Base-by-base conservation (phyloP, 2,113 vertebrate genomes). In the Nipponia nippon region DNA sequence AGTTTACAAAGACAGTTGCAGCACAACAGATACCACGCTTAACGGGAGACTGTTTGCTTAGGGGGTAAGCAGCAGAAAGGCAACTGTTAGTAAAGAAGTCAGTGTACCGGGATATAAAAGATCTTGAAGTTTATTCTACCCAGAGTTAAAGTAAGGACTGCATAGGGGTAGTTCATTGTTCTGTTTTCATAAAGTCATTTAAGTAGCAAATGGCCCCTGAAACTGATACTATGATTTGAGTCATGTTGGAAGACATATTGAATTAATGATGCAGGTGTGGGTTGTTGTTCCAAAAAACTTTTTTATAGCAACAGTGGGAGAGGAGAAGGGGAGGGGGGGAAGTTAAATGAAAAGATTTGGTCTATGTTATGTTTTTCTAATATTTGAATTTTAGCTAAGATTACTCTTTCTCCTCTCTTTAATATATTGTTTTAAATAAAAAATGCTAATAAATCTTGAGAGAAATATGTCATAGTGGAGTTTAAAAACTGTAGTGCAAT, bases 381-480 rank as follows among this genome's bases (percentile, higher is more conserved):
- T 98, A 98, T 97, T 96, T 97, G 96, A 98, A 97, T 98, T 98
- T 98, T 98, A 96, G 97, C 95, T 97, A 94, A 88, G 97, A 98
- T 98, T 98, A 97, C 97, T 97, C 97, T 98, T 96, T 98, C 97
- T 96, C 97, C 97, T 96, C 90, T 88, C 95, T 98, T 98, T 98
- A 98, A 98, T 98, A 98, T 98, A 98, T 98, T 98, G 97, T 98
- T 98, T 98, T 98, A 98, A 98, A 98, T 98, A 98, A 98, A 98
- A 98, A 98, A 97, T 95, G 96, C 97, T 98, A 98, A 98, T 98
- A 98, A 98, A 98, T 98, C 98, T 98, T 98, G 96, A 97, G 98
- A 97, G 97, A 98, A 98, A 98, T 98, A 98, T 98, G 98, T 98
- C 98, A 98, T 97, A 97, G 98, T 87, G 92, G 96, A 91, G 97